Conservation (phyloP, 2,888 invertebrate species). For the Noctua comes region DNA sequence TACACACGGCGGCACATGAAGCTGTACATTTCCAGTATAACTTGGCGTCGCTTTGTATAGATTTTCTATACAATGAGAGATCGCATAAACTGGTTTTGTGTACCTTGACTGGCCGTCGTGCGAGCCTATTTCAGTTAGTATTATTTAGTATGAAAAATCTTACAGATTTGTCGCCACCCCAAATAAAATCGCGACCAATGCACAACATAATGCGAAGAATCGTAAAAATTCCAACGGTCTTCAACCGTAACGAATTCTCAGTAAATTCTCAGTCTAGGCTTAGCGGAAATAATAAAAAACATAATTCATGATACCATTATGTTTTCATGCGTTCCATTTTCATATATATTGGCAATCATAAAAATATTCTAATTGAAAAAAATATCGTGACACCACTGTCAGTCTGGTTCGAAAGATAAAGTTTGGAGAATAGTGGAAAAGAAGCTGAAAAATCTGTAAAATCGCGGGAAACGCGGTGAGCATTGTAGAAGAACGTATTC, state of each 20-base stretch:
- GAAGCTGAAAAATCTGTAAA: slow-evolving; percentile 15
- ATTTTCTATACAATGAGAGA: no score
- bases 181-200: background rate
- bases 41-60: no score
- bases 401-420: slow-evolving; percentile 51
- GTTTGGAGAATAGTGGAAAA: slow-evolving; percentile 48
- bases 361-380: slow-evolving; percentile 46
- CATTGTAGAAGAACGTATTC: slow-evolving; percentile 24
- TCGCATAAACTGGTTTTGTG: no score
- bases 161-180: background rate
- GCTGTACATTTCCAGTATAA: no score
- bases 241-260: slow-evolving; percentile 8
- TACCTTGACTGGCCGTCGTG: no score
- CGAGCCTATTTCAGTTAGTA: no score
- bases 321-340: slow-evolving; percentile 25
- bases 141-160: background rate
- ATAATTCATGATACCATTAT: slow-evolving; percentile 33
- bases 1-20: no score
- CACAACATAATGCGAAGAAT: slow-evolving; percentile 9
- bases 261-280: slow-evolving; percentile 10
- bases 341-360: slow-evolving; percentile 33
- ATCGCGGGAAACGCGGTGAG: background rate
- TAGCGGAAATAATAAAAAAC: slow-evolving; percentile 39
- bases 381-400: slow-evolving; percentile 62
- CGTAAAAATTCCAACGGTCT: slow-evolving; percentile 27